Percentiles rank a stretch among this genome's conserved stretches.
These are phyloP conservation scores for Clangula hyemalis DNA, from an alignment of 2,797 vertebrate species.

Conservation along the genomic window DNA sequence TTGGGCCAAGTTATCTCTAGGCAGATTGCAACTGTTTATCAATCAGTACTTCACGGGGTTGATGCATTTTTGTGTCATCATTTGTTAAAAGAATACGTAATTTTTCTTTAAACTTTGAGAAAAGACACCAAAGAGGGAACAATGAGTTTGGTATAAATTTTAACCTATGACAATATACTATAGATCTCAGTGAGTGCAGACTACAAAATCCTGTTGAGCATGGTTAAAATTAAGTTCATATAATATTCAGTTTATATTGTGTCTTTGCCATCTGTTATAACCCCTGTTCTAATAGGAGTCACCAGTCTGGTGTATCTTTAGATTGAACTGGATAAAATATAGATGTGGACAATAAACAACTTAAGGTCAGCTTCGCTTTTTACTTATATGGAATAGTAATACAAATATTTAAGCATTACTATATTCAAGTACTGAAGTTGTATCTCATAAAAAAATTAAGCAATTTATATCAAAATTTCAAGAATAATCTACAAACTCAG, in stretches of 20 bases:
- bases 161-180: background rate
- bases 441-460: background rate
- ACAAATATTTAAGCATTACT: background rate
- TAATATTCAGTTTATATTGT: background rate
- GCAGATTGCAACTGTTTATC: background rate
- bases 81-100: background rate
- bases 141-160: background rate
- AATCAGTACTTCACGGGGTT: background rate
- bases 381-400: background rate
- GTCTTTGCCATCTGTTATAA: background rate
- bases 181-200: background rate
- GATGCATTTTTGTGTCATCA: background rate
- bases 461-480: background rate
- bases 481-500: background rate
- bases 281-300: background rate
- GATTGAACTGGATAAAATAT: background rate
- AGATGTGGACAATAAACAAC: background rate
- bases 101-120: too few relatives aligned
- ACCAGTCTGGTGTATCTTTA: background rate
- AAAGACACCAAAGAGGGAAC: background rate
- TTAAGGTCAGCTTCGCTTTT: background rate
- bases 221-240: background rate
- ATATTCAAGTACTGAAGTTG: background rate
- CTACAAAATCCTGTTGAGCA: background rate
- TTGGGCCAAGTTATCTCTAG: background rate